These are phyloP conservation scores for Volucella inflata DNA, from an alignment of 2,888 invertebrate genomes.

Conservation along the genomic window DNA sequence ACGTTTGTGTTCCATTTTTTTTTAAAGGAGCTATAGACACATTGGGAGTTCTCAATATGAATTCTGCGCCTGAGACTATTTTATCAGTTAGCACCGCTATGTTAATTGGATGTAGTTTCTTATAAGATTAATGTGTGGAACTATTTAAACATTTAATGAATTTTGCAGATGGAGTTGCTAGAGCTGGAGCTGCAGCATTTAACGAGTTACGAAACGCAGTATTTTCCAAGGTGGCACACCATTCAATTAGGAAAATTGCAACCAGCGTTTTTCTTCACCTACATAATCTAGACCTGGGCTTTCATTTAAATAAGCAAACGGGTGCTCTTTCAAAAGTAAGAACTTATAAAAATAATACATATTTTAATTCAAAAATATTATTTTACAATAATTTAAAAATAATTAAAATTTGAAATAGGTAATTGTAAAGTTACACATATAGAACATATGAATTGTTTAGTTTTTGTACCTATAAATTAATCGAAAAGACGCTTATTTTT, in stretches of 20 bases:
- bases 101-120: slow-evolving; percentile 91
- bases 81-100: slow-evolving; percentile 91
- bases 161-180: slow-evolving; percentile 94
- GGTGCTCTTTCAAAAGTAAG: slow-evolving; percentile 95
- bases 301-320: slow-evolving; percentile 97
- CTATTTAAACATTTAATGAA: neutral
- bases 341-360: neutral
- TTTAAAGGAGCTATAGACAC: slow-evolving; percentile 97
- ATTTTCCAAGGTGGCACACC: slow-evolving; percentile 98
- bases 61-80: slow-evolving; percentile 91
- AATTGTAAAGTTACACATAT: too few relatives aligned
- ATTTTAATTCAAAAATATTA: neutral
- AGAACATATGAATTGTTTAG: too few relatives aligned
- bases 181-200: slow-evolving; percentile 95
- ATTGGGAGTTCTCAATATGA: slow-evolving; percentile 90
- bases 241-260: slow-evolving; percentile 97
- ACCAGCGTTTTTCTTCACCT: slow-evolving; percentile 97
- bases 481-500: too few relatives aligned
- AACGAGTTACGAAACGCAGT: slow-evolving; percentile 99
- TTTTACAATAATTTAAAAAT: slow-evolving; percentile 8
- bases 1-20: slow-evolving; percentile 96
- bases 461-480: too few relatives aligned
- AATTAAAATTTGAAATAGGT: too few relatives aligned
- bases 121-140: neutral
- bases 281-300: slow-evolving; percentile 96